Base-by-base conservation (phyloP, 2,888 invertebrate species). In the Drosophila peninsularis region DNA sequence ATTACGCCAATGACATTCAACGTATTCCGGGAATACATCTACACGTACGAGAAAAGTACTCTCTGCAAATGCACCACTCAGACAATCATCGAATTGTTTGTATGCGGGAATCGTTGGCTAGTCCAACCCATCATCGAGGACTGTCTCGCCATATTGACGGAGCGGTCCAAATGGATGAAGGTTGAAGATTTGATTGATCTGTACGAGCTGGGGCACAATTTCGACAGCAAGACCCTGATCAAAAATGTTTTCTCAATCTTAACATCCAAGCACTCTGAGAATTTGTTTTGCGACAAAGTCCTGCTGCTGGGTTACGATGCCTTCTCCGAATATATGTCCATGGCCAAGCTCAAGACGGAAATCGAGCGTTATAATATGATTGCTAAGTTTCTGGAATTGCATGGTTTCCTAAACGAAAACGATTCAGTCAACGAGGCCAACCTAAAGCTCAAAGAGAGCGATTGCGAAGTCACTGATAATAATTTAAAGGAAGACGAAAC, bases 21-120 rank as follows among this genome's bases (percentile, higher is more conserved):
- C 3, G 24, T n/a, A 32, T 74, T 71, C n/a, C 47, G 62, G 0
- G 17, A 52, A 7, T 67, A 69, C n/a, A 11, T 55, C 17, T 79
- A 71, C 36, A 67, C 62, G 0, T 67, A 60, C 37, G 21, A 55
- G 7, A 30, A 10, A 3, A 0, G 17, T 0, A 3, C 6, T 11
- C 19, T 71, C 0, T 3, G 32, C 0, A 5, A 56, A 9, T 17
- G 21, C 2, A 14, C 4, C 14, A 42, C 21, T 5, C 24, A 37
- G 7, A 62, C 7, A 13, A 13, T 73, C 34, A 52, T 53, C 2
- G 37, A 52, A 0, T 57, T 80, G 1, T 50, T 60, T 4, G 39
- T 5, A 1, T 45, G 47, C 49, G 71, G 62, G 2, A 49, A 44
- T 34, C 37, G 14, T 9, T 73, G 56, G 49, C 45, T 67, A 24